Conservation (phyloP, 2,888 invertebrate genomes). For the Lepeophtheirus nordmannii region DNA sequence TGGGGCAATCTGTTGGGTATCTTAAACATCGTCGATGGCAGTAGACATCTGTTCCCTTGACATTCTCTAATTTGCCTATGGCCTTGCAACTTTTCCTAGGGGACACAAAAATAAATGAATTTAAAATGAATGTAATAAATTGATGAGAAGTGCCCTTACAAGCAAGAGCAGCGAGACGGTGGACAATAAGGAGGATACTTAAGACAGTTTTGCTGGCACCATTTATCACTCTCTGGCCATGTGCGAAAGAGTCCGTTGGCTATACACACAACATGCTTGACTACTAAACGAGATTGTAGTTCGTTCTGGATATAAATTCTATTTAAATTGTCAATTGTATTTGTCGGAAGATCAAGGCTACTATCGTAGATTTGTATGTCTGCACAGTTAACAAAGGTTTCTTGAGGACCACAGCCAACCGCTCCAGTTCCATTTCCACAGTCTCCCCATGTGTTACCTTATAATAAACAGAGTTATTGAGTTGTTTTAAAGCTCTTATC, state of each 20-base stretch:
- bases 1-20: conserved; percentile 55
- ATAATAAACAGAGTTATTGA: conserved; percentile 18
- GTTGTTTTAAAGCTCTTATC: too few species aligned
- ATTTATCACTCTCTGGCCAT: conserved; percentile 39
- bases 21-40: conserved; percentile 73
- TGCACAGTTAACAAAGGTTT: conserved; percentile 79
- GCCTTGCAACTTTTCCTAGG: conserved; percentile 63
- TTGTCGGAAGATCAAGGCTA: conserved; percentile 47
- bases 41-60: conserved; percentile 60
- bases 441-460: conserved; percentile 78
- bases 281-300: not conserved
- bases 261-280: not conserved
- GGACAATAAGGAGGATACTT: conserved; percentile 76
- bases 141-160: conserved; percentile 47
- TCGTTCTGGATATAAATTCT: not conserved
- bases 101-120: conserved; percentile 28
- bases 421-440: conserved; percentile 71
- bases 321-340: not conserved
- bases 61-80: conserved; percentile 54
- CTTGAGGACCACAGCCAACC: conserved; percentile 73
- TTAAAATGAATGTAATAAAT: not conserved
- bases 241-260: not conserved
- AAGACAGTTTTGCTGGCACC: conserved; percentile 73
- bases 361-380: conserved; percentile 60
- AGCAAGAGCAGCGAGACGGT: conserved; percentile 54